Base-by-base conservation (phyloP, 2,113 vertebrate genomes). In the Illadopsis cleaveri region DNA sequence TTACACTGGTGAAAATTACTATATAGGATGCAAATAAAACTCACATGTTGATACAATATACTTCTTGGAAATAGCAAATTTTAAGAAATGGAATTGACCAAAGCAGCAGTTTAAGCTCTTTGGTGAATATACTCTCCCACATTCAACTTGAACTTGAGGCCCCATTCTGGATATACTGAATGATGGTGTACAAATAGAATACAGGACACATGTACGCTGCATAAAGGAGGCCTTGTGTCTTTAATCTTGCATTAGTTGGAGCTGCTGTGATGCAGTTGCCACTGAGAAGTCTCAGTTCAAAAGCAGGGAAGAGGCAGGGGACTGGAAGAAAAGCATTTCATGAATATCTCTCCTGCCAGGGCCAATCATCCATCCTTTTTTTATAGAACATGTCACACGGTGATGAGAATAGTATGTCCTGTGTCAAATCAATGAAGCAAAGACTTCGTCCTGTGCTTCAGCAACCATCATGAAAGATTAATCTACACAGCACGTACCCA, bases 391-490 rank as follows among this genome's bases (percentile, higher is more conserved):
- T 76, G 62, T 85, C 95, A 88, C 35, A 90, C 37, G 1, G 82
- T 80, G 96, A 90, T 91, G 78, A 96, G 88, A 95, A 90, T 90
- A 79, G 37, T 44, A 93, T 76, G 93, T 95, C 81, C 69, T 90
- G 65, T 95, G 93, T 91, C 93, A 94, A 96, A 97, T 95, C 95
- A 94, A 87, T 91, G 92, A 95, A 96, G 72, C 64, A 86, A 95
- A 38, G 56, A 61, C 84, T 93, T 92, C 76, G 66, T 72, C 89
- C 77, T 47, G 23, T 2, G 8, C 66, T 93, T 94, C 70, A 91
- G 65, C 48, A 95, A 20, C 81, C 22, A 82, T 40, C 78, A 54
- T 77, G 61, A 93, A 95, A 95, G 70, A 93, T 96, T 89, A 95
- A 91, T 91, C 65, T 85, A 28, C 81, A 54, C 83, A 89, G 66